A percentile compares a stretch with the other conserved stretches of the same genome.
phyloP scores from a whole-genome alignment of 2,888 invertebrate genomes.

The Uloborus plumipes region DNA sequence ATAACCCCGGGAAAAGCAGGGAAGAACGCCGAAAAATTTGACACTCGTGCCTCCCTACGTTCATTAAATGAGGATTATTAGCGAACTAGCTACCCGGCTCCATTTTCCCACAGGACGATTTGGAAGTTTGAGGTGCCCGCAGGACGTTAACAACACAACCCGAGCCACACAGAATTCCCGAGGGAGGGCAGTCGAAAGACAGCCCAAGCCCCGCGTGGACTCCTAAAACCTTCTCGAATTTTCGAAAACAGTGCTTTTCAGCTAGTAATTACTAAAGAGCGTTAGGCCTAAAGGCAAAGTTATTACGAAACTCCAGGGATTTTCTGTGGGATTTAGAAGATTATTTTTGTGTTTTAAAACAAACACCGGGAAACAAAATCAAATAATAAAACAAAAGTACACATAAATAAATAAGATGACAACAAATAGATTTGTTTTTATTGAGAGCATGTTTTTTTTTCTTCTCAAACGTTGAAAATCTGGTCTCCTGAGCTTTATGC shows the following conservation, averaged over 20 bases:
- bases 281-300: slow-evolving; percentile 54
- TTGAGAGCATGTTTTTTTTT: slow-evolving; percentile 1
- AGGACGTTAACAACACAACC: slow-evolving; percentile 60
- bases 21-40: slow-evolving; percentile 50
- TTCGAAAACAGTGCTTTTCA: slow-evolving; percentile 38
- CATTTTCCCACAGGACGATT: slow-evolving; percentile 52
- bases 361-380: slow-evolving; percentile 26
- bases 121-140: slow-evolving; percentile 62
- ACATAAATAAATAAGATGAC: slow-evolving; percentile 49
- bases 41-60: slow-evolving; percentile 55
- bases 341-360: slow-evolving; percentile 51
- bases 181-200: slow-evolving; percentile 16
- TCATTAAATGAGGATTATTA: slow-evolving; percentile 63
- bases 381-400: slow-evolving; percentile 14
- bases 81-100: slow-evolving; percentile 35
- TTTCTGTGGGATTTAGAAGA: slow-evolving; percentile 37
- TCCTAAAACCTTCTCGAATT: slow-evolving; percentile 60
- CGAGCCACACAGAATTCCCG: slow-evolving; percentile 23
- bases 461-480: not conserved
- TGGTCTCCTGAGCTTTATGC: slow-evolving; percentile 41
- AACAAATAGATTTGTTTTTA: not conserved
- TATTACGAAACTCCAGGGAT: slow-evolving; percentile 50
- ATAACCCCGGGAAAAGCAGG: slow-evolving; percentile 51
- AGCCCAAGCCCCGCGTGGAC: slow-evolving; percentile 24
- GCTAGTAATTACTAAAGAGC: slow-evolving; percentile 55